Evolutionary conservation across 2,888 invertebrate genomes (phyloP).

Genomic region (Dasysyrphus albostriatus): DNA sequence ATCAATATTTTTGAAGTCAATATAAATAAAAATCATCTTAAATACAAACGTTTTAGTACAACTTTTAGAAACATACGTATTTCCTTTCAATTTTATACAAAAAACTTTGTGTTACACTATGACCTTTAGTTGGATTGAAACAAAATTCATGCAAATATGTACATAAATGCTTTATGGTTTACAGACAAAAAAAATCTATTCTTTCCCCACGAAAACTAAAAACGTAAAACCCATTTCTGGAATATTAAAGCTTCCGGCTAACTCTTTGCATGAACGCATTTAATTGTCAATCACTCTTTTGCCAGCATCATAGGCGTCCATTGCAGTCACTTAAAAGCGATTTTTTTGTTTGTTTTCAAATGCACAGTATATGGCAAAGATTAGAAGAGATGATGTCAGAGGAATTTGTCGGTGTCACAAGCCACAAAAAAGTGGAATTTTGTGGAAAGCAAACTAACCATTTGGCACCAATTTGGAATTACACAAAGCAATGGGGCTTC

Average conservation of each 20-base stretch:
- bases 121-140: not conserved
- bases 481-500: not conserved
- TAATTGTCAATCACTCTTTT: constrained; percentile 39
- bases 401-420: constrained; percentile 11
- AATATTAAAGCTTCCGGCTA: constrained; percentile 10
- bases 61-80: too few relatives aligned
- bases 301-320: constrained; percentile 6
- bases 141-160: not conserved
- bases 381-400: not conserved
- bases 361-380: not conserved
- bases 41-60: too few relatives aligned
- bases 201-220: not conserved
- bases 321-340: constrained; percentile 10
- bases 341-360: not conserved
- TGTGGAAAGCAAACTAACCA: not conserved
- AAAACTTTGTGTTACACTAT: not conserved
- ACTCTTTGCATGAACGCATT: constrained; percentile 21
- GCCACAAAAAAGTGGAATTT: not conserved
- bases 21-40: too few relatives aligned
- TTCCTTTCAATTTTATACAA: too few relatives aligned
- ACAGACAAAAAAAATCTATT: not conserved
- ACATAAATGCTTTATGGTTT: not conserved
- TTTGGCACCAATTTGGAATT: not conserved
- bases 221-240: not conserved
- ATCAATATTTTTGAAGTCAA: too few relatives aligned